Conservation (phyloP, 2,797 vertebrate genomes). For the Rhynchotus rufescens region DNA sequence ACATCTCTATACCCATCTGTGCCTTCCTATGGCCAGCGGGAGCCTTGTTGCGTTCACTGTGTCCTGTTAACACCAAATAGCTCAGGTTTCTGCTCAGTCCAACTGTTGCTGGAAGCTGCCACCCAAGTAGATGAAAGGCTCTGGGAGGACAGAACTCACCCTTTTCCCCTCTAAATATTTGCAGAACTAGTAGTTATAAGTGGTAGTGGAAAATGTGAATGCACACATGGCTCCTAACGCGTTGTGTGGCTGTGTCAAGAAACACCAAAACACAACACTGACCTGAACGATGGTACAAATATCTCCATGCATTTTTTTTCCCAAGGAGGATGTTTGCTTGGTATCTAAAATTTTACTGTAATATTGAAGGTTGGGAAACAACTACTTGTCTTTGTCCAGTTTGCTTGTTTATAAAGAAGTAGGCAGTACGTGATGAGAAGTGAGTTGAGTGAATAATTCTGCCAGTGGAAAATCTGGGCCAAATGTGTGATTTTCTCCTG, state of each 20-base stretch:
- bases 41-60: background rate
- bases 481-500: background rate
- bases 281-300: background rate
- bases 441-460: background rate
- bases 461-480: background rate
- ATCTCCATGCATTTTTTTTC: background rate
- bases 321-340: background rate
- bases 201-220: background rate
- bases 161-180: background rate
- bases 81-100: background rate
- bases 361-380: background rate
- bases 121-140: background rate
- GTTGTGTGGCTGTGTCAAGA: background rate
- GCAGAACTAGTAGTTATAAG: background rate
- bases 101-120: background rate
- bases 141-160: background rate
- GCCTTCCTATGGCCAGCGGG: background rate
- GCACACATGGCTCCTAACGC: background rate
- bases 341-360: background rate
- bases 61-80: background rate
- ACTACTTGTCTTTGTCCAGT: background rate
- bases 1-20: background rate
- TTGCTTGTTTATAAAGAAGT: background rate
- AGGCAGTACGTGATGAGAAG: background rate
- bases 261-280: background rate